Evolutionary conservation across 2,888 invertebrate species (phyloP).

Genomic region (Cataglyphis livida): DNA sequence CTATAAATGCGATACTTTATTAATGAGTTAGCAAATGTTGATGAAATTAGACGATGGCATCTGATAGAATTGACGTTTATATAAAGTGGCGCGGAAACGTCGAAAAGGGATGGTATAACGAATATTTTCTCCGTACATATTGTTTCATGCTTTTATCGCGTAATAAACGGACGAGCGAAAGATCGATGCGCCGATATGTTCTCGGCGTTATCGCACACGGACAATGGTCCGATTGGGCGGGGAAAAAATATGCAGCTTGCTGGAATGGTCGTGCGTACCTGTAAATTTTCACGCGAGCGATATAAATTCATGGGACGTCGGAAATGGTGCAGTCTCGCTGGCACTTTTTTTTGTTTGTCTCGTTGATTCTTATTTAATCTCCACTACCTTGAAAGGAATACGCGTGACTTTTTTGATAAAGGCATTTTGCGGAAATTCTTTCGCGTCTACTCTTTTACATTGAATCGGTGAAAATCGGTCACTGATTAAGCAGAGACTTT

Average conservation of each 20-base stretch:
- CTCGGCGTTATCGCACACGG: conserved; percentile 38
- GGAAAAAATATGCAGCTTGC: conserved; percentile 42
- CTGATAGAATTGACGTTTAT: neutral
- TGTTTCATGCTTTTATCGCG: conserved; percentile 40
- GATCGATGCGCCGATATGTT: conserved; percentile 49
- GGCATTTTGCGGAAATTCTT: neutral
- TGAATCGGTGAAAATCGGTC: neutral
- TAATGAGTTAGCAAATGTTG: neutral
- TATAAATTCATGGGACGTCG: conserved; percentile 48
- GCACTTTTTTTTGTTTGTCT: conserved; percentile 39
- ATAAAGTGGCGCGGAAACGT: neutral
- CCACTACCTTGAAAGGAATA: conserved; percentile 21
- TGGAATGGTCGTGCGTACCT: conserved; percentile 32
- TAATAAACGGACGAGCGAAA: conserved; percentile 42
- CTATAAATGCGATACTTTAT: neutral
- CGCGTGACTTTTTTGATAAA: conserved; percentile 1
- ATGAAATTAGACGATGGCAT: neutral
- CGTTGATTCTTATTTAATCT: conserved; percentile 46
- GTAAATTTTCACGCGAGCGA: conserved; percentile 44
- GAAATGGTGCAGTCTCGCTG: conserved; percentile 34
- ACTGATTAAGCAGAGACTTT: neutral
- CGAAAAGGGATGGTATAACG: neutral
- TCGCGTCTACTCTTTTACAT: neutral
- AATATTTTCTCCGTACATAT: neutral
- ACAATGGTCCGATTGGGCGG: conserved; percentile 34